Evolutionary conservation across 2,797 vertebrate genomes (phyloP).

Genomic region (Chiroxiphia lanceolata): DNA sequence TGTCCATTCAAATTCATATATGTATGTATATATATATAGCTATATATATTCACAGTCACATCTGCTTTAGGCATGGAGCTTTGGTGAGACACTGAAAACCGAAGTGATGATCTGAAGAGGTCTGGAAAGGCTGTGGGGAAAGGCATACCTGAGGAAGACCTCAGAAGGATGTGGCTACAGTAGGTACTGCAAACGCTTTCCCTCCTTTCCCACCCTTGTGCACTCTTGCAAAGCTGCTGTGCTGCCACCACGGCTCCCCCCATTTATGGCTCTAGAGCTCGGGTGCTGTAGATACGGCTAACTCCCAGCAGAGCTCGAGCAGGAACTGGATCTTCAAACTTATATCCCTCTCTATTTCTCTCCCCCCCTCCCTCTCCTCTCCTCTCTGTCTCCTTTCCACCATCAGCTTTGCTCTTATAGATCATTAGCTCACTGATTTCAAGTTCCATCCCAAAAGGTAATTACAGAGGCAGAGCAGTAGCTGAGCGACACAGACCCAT

Average conservation of each 20-base stretch:
- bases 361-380: neutral
- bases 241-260: accelerated
- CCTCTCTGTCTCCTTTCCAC: neutral
- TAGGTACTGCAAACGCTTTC: neutral
- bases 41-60: neutral
- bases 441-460: conserved; percentile 40
- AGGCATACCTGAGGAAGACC: neutral
- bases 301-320: neutral
- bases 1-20: neutral
- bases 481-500: conserved; percentile 7
- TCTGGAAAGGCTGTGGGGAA: neutral
- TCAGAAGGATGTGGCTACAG: neutral
- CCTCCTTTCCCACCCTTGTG: neutral
- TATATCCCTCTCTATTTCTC: too few species aligned
- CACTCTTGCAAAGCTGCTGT: neutral
- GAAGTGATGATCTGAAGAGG: neutral
- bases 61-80: neutral
- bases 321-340: neutral
- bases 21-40: accelerated
- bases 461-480: conserved; percentile 21
- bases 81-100: neutral
- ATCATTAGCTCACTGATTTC: conserved; percentile 57
- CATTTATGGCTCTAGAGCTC: neutral
- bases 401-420: neutral
- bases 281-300: accelerated